These are phyloP conservation scores for Chrysopilus asiliformis DNA, from an alignment of 2,888 invertebrate genomes.

Conservation along the genomic window DNA sequence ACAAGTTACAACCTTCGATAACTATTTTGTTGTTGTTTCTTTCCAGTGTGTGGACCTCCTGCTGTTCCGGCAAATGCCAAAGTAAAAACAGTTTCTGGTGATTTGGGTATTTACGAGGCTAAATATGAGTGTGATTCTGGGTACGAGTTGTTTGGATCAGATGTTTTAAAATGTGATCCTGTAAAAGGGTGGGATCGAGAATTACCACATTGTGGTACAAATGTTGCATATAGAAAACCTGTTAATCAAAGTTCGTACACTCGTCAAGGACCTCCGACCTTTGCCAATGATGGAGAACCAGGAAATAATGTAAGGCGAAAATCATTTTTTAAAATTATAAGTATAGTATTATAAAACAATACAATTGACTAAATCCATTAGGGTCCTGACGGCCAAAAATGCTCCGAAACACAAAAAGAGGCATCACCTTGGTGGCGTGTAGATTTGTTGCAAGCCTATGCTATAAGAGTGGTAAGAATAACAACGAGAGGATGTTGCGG, in stretches of 20 bases:
- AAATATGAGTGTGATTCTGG: conserved; percentile 76
- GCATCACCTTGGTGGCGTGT: conserved; percentile 91
- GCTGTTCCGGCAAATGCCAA: conserved; percentile 73
- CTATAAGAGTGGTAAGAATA: conserved; percentile 72
- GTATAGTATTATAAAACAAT: too few species aligned
- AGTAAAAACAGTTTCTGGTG: conserved; percentile 37
- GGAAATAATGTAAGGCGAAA: conserved; percentile 41
- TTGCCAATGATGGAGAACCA: conserved; percentile 75
- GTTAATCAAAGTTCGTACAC: conserved; percentile 85
- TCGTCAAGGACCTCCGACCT: conserved; percentile 65
- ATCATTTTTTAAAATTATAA: background rate
- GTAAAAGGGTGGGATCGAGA: conserved; percentile 68
- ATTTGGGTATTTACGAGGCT: conserved; percentile 49
- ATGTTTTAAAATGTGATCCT: conserved; percentile 53
- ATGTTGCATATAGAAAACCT: conserved; percentile 74
- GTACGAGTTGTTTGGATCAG: conserved; percentile 74
- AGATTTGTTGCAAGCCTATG: conserved; percentile 69
- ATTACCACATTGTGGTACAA: conserved; percentile 77
- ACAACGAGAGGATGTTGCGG: conserved; percentile 58
- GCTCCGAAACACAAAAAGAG: conserved; percentile 81
- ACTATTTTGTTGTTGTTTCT: conserved; percentile 9
- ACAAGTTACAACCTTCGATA: too few species aligned
- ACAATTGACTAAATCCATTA: too few species aligned
- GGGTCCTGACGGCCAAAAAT: conserved; percentile 75
- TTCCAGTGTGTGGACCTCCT: conserved; percentile 59